Evolutionary conservation across 2,113 vertebrate species (phyloP), one percentile per base, ranked within the genome.

Genomic region (Clinocottus analis): DNA sequence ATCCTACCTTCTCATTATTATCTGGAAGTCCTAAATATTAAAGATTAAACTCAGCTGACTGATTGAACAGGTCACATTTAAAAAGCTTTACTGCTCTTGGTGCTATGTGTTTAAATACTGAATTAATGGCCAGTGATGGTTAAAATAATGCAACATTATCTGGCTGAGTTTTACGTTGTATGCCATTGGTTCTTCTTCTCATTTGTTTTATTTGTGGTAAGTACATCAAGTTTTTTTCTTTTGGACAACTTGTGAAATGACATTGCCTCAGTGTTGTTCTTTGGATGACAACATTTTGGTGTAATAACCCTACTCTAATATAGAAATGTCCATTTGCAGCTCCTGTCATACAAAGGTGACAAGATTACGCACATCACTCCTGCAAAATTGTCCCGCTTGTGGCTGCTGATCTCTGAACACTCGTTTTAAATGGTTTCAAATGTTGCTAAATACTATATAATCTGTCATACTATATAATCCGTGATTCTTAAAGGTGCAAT

Each of bases 11-110:
- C 43, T 47, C 5, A 43, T 71, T 19, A 60, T 16, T 53, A 58
- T 71, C 8, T 31, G 7, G 33, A 21, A 11, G 45, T 23, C 17
- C 10, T 49, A 6, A 49, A 53, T 31, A 47, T n/a, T 23, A 49
- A 7, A 64, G 43, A 68, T 72, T 47, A 56, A 75, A 75, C 23
- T 71, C 65, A 23, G 8, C 16, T 75, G n/a, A n/a, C n/a, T n/a
- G n/a, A n/a, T n/a, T n/a, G n/a, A n/a, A n/a, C n/a, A n/a, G n/a
- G 21, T 55, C 62, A 39, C 25, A 17, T 70, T 64, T 65, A 27
- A 74, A 64, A 33, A 21, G 21, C 19, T 53, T 19, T 19, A 29
- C 39, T 27, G 39, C 25, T 47, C 47, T 55, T 33, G 45, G 6
- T 68, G 45, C 7, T 39, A 19, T 51, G 45, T 61, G 37, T 43